These are phyloP conservation scores for Papilio demoleus DNA, from an alignment of 2,888 invertebrate species.

Conservation along the genomic window DNA sequence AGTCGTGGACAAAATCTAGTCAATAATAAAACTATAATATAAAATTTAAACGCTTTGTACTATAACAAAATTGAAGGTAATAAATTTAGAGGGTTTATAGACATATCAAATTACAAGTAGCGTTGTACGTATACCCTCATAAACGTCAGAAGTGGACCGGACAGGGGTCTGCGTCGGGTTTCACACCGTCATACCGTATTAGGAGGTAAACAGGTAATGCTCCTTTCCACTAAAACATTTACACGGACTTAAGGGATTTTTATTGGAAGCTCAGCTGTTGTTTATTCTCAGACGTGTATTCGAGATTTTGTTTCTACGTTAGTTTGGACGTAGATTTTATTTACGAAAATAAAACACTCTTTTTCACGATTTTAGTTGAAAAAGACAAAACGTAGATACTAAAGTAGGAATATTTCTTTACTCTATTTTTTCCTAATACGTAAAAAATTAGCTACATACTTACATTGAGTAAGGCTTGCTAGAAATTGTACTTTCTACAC, in stretches of 20 bases:
- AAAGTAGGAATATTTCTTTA: too few species aligned
- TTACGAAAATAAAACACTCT: neutral
- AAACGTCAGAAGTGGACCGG: constrained; percentile 72
- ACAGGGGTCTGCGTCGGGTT: constrained; percentile 71
- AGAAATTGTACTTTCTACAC: too few species aligned
- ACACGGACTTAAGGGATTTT: constrained; percentile 41
- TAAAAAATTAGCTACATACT: too few species aligned
- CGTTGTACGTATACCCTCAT: constrained; percentile 72
- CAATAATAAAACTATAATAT: constrained; percentile 28
- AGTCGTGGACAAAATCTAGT: too few species aligned
- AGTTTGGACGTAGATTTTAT: constrained; percentile 41
- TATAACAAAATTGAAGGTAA: constrained; percentile 49
- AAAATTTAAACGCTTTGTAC: constrained; percentile 43
- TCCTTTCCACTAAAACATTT: constrained; percentile 42
- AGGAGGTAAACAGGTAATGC: constrained; percentile 50
- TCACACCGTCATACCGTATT: constrained; percentile 63
- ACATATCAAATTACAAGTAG: constrained; percentile 69
- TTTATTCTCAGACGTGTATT: constrained; percentile 31
- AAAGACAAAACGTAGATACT: neutral
- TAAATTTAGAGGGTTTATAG: constrained; percentile 65
- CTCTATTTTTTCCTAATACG: too few species aligned
- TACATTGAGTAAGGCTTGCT: too few species aligned
- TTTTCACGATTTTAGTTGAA: neutral
- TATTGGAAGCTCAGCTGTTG: constrained; percentile 37
- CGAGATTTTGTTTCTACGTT: constrained; percentile 38